These are phyloP conservation scores for Cryptomyrus ogoouensis DNA, from an alignment of 2,113 vertebrate genomes.

Conservation along the genomic window DNA sequence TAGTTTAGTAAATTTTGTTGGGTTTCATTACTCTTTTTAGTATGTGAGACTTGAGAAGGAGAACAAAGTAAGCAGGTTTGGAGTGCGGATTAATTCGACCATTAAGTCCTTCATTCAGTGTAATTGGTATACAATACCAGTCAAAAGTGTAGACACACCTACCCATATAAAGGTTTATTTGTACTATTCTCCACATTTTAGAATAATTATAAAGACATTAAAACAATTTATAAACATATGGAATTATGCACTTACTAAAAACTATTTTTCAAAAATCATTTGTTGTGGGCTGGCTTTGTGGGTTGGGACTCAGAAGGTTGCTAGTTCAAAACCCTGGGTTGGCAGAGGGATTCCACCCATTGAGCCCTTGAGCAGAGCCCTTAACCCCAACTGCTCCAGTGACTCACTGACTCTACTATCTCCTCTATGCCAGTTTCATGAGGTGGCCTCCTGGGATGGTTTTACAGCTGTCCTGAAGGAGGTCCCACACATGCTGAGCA, in stretches of 20 bases:
- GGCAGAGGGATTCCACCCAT: neutral
- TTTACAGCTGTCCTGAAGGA: too few species aligned
- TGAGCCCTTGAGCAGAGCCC: neutral
- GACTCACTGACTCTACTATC: neutral
- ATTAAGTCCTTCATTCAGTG: neutral
- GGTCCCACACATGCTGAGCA: too few species aligned
- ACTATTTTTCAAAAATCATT: neutral
- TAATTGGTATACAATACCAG: neutral
- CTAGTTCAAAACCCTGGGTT: neutral
- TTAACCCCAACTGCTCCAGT: neutral
- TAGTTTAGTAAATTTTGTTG: neutral
- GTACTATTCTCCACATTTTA: neutral
- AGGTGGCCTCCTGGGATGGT: neutral
- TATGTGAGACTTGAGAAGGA: neutral
- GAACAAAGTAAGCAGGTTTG: neutral
- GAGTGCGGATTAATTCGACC: neutral
- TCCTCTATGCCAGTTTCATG: neutral
- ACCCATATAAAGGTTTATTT: neutral
- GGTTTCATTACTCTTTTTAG: neutral
- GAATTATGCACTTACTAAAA: too few species aligned
- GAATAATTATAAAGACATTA: neutral
- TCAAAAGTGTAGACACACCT: neutral
- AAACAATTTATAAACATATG: neutral
- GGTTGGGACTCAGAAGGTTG: neutral
- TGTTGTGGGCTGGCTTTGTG: neutral